Percentiles rank a stretch among this genome's conserved stretches.
Conservation (phyloP, 2,888 invertebrate species). For the Heterodera filipjevi region DNA sequence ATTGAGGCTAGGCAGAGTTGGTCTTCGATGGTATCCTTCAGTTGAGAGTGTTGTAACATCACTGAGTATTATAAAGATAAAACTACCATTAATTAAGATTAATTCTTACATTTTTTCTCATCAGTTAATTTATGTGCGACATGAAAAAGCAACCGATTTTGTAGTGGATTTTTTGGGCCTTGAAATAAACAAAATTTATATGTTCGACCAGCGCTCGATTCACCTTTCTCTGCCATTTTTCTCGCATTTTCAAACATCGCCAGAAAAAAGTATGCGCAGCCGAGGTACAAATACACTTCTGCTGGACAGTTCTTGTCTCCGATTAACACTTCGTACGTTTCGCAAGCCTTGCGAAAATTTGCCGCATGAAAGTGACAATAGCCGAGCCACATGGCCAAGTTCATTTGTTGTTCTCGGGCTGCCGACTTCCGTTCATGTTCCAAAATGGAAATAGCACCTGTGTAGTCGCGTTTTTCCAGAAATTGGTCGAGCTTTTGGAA, state of each 20-base stretch:
- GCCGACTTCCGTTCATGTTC: constrained; percentile 73
- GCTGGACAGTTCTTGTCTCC: constrained; percentile 69
- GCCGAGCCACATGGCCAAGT: constrained; percentile 78
- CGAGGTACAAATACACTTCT: constrained; percentile 79
- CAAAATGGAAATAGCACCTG: constrained; percentile 87
- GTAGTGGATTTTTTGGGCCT: constrained; percentile 71
- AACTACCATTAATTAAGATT: constrained; percentile 83
- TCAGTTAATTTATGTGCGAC: constrained; percentile 88
- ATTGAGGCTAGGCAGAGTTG: constrained; percentile 69
- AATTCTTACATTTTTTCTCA: constrained; percentile 81
- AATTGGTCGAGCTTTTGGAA: constrained; percentile 84
- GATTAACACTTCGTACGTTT: constrained; percentile 68
- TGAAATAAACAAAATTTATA: neutral
- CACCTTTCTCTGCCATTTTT: constrained; percentile 68
- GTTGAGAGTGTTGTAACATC: constrained; percentile 80
- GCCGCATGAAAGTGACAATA: constrained; percentile 94
- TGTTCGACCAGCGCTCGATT: neutral
- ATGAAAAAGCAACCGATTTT: constrained; percentile 85
- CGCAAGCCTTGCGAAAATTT: constrained; percentile 76
- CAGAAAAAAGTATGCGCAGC: constrained; percentile 92
- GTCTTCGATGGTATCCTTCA: constrained; percentile 87
- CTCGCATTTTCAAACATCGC: constrained; percentile 79
- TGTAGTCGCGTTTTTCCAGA: constrained; percentile 85
- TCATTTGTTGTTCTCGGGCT: constrained; percentile 6
- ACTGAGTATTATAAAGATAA: constrained; percentile 69